These are phyloP conservation scores for Antedon mediterranea DNA, from an alignment of 53 echinoderm and acorn worm species.

Conservation along the genomic window DNA sequence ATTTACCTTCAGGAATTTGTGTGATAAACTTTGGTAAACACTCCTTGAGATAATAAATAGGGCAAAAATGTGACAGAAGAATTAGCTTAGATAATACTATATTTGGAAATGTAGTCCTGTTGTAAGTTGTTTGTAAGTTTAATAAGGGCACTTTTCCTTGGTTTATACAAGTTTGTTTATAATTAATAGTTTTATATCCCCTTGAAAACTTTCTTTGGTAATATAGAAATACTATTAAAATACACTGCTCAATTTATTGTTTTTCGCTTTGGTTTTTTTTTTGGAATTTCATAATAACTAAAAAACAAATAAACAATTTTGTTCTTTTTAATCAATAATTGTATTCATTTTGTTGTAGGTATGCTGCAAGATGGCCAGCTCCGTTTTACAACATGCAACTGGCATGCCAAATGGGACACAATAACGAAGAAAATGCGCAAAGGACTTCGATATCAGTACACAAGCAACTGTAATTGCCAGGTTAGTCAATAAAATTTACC, in stretches of 20 bases:
- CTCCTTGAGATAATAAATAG: background rate
- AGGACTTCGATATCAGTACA: conserved; percentile 39
- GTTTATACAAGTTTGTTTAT: no score
- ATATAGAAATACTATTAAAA: no score
- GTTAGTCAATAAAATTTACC: conserved; percentile 15
- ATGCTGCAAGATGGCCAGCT: conserved; percentile 10
- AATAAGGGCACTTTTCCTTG: no score
- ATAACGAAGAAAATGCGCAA: conserved; percentile 34
- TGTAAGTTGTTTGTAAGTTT: no score
- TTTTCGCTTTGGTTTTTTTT: no score
- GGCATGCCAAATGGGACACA: conserved; percentile 34
- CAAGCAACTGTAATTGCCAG: conserved; percentile 51
- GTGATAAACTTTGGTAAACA: background rate
- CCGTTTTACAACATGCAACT: conserved; percentile 41
- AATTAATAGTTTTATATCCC: no score
- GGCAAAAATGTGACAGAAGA: background rate
- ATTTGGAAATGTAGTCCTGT: background rate
- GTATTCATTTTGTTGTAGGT: no score
- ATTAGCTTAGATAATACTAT: background rate
- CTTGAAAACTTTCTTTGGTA: no score
- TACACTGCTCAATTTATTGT: no score
- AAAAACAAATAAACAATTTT: no score
- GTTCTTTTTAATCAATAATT: no score
- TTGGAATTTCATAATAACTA: no score
- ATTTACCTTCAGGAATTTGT: background rate